Conservation (phyloP, 2,888 invertebrate species). For the Physocephala rufipes region DNA sequence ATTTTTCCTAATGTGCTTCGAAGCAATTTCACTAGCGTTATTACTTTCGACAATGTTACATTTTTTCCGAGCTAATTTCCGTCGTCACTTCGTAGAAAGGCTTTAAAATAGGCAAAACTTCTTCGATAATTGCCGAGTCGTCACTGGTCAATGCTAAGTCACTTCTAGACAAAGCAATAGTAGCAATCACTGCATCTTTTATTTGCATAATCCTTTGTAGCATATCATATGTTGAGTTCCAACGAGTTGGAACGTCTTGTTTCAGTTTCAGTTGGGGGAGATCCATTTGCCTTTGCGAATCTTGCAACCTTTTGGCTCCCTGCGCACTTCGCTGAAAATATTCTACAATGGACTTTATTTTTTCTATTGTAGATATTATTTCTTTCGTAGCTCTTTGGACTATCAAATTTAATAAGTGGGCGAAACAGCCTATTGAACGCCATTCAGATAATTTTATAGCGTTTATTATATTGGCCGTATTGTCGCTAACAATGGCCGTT, state of each 20-base stretch:
- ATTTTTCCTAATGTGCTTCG: background rate
- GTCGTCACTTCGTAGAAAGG: no score
- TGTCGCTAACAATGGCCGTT: no score
- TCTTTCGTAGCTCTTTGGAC: slow-evolving; percentile 32
- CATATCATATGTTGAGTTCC: no score
- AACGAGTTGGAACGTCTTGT: slow-evolving; percentile 36
- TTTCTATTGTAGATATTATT: slow-evolving; percentile 3
- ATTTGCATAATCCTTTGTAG: no score
- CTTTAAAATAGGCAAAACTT: no score
- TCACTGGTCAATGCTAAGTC: slow-evolving; percentile 17
- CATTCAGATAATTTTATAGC: no score
- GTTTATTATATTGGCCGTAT: no score
- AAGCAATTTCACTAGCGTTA: no score
- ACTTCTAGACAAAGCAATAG: slow-evolving; percentile 19
- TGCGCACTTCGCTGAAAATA: slow-evolving; percentile 32
- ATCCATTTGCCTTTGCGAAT: slow-evolving; percentile 39
- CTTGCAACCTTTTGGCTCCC: slow-evolving; percentile 23
- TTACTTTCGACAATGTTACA: no score
- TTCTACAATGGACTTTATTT: slow-evolving; percentile 34
- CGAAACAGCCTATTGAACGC: no score
- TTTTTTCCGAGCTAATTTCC: no score
- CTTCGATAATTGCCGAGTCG: background rate
- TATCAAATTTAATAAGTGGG: no score
- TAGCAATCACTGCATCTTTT: slow-evolving; percentile 20
- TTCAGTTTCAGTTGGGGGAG: slow-evolving; percentile 38